A percentile compares a stretch with the other conserved stretches of the same genome.
phyloP scores from a whole-genome alignment of 2,797 vertebrate genomes.

The Pangasius djambal region DNA sequence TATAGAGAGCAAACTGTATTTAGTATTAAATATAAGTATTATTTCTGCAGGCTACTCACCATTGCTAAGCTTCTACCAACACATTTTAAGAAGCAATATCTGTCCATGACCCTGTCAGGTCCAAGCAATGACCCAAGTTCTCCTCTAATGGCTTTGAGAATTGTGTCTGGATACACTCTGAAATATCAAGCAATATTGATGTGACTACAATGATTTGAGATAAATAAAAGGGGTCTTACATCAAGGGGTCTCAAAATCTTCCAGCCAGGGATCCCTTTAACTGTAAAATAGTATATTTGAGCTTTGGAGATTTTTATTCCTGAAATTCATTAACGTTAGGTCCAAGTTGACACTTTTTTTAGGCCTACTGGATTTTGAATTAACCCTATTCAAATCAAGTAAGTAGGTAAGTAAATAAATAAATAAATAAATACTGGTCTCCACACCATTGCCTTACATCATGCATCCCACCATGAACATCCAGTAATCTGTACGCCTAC shows the following conservation, averaged over 20 bases:
- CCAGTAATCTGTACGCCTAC: background rate
- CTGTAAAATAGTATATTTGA: background rate
- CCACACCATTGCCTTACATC: background rate
- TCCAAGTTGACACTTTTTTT: background rate
- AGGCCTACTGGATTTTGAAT: background rate
- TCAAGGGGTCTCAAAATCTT: background rate
- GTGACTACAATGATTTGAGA: background rate
- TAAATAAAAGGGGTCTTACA: background rate
- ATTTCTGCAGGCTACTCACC: constrained; percentile 73
- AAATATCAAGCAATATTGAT: constrained; percentile 55
- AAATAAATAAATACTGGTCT: background rate
- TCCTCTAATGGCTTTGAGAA: constrained; percentile 79
- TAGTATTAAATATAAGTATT: background rate
- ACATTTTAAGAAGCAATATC: constrained; percentile 89
- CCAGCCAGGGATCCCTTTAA: background rate
- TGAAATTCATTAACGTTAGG: background rate
- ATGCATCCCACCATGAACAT: background rate
- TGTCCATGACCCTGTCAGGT: constrained; percentile 73
- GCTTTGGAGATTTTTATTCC: background rate
- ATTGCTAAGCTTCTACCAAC: constrained; percentile 89
- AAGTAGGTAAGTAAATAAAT: too few relatives aligned
- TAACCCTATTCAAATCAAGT: background rate
- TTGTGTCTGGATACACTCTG: constrained; percentile 86
- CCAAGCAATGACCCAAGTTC: constrained; percentile 80
- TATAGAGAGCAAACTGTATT: background rate